These are phyloP conservation scores for Etia nguti DNA, from an alignment of 2,113 vertebrate genomes.

Conservation along the genomic window DNA sequence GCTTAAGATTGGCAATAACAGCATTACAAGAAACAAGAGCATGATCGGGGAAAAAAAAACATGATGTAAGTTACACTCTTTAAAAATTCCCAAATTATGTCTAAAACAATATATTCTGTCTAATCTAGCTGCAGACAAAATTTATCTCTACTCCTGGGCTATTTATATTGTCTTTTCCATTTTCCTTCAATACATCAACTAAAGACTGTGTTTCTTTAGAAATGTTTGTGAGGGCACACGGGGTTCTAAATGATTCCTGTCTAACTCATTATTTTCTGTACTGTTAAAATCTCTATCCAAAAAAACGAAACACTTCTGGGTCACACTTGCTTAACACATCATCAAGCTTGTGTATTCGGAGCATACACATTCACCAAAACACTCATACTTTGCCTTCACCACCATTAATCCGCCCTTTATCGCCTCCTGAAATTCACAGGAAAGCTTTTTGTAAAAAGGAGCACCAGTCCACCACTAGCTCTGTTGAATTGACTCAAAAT, in stretches of 20 bases:
- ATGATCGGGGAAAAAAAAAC: rapidly evolving
- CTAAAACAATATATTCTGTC: background rate
- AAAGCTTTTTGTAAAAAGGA: background rate
- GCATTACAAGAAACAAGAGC: background rate
- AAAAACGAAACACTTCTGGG: background rate
- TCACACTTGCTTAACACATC: background rate
- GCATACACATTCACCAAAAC: background rate
- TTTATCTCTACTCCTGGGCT: rapidly evolving
- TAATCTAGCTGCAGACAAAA: background rate
- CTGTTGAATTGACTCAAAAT: background rate
- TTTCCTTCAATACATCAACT: background rate
- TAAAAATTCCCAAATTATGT: background rate
- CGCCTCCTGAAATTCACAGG: background rate
- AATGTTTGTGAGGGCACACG: background rate
- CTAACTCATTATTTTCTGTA: background rate
- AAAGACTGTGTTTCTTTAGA: background rate
- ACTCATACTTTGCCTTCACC: background rate
- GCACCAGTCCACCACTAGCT: background rate
- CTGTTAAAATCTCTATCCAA: background rate
- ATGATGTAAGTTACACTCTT: background rate
- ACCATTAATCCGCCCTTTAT: background rate
- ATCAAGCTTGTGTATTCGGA: background rate
- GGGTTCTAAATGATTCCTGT: background rate
- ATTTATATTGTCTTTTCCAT: background rate
- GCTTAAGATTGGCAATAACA: background rate